phyloP scores from a whole-genome alignment of 2,113 vertebrate genomes.

The Xenopus laevis region DNA sequence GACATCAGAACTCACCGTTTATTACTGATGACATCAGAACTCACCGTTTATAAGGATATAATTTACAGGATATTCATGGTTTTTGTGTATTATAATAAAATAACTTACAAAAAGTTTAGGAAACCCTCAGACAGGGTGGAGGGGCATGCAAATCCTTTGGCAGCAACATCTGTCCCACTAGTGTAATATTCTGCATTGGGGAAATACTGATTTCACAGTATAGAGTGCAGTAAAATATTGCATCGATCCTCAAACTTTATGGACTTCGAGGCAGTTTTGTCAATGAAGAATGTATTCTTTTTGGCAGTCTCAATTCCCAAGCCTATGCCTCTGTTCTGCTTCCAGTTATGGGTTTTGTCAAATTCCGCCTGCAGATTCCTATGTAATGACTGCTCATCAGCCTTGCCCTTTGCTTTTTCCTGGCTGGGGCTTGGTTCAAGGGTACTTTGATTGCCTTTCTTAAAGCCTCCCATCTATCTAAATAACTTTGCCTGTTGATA shows the following conservation, averaged over 20 bases:
- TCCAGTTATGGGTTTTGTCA: slow-evolving; percentile 74
- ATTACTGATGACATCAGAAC: too few species aligned
- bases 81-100: too few species aligned
- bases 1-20: too few species aligned
- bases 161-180: too few species aligned
- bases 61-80: too few species aligned
- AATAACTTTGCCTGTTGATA: slow-evolving; percentile 82
- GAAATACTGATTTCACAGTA: too few species aligned
- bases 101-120: too few species aligned
- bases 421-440: not conserved
- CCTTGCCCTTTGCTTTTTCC: slow-evolving; percentile 57
- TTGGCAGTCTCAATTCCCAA: slow-evolving; percentile 71
- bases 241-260: slow-evolving; percentile 66
- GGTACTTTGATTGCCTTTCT: slow-evolving; percentile 58
- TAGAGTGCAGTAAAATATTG: too few species aligned
- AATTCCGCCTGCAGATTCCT: slow-evolving; percentile 77
- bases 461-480: slow-evolving; percentile 86
- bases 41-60: too few species aligned
- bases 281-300: slow-evolving; percentile 70
- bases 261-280: slow-evolving; percentile 68
- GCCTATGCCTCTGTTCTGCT: slow-evolving; percentile 65
- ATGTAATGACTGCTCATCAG: slow-evolving; percentile 68
- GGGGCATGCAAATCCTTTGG: too few species aligned
- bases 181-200: too few species aligned
- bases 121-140: too few species aligned